phyloP scores from a whole-genome alignment of 1,140 invertebrate genomes.

The Stegodyphus dumicola region DNA sequence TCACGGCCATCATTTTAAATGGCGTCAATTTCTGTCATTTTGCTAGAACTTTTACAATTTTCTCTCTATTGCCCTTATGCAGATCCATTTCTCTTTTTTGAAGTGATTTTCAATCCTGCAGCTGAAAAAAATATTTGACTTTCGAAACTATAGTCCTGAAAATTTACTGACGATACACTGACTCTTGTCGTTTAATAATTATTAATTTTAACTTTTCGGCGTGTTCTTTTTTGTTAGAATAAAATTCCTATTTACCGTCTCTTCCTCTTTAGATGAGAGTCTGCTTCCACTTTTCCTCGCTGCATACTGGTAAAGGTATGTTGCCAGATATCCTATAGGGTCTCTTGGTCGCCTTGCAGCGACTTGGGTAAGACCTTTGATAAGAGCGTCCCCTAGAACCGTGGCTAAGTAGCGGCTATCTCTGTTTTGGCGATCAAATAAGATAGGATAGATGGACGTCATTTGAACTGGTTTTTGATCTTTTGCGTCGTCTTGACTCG shows the following conservation, averaged over 20 bases:
- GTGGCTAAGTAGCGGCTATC: conserved; percentile 44
- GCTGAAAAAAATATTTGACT: too few relatives aligned
- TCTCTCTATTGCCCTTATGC: too few relatives aligned
- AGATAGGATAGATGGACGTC: conserved; percentile 33
- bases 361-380: conserved; percentile 84
- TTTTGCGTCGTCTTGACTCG: background rate
- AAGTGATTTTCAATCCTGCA: too few relatives aligned
- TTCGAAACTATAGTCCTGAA: too few relatives aligned
- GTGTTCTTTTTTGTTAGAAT: too few relatives aligned
- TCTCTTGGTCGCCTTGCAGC: conserved; percentile 82
- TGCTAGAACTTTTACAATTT: too few relatives aligned
- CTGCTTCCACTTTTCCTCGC: conserved; percentile 19
- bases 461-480: background rate
- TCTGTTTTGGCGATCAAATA: conserved; percentile 49
- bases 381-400: conserved; percentile 85
- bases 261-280: background rate
- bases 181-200: too few relatives aligned
- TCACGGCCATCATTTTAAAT: too few relatives aligned
- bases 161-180: too few relatives aligned
- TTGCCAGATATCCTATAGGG: conserved; percentile 83
- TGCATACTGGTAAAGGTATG: conserved; percentile 79
- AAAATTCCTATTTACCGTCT: background rate
- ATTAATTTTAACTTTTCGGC: too few relatives aligned
- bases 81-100: too few relatives aligned
- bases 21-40: too few relatives aligned